A percentile compares a stretch with the other conserved stretches of the same genome.
Conservation (phyloP, 2,797 vertebrate genomes). For the Chaenodraco wilsoni region DNA sequence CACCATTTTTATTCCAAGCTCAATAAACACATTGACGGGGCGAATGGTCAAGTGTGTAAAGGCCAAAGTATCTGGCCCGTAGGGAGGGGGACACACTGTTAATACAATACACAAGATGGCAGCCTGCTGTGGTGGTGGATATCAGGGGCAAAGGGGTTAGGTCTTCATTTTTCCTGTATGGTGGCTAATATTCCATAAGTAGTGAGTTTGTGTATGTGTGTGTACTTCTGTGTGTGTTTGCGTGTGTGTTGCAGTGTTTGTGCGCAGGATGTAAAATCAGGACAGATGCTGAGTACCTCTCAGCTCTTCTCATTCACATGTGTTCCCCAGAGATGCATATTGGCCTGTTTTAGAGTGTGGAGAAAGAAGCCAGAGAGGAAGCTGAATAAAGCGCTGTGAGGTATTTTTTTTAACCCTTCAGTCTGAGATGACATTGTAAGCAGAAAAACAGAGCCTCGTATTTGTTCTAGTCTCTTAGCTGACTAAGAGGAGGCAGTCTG, state of each 20-base stretch:
- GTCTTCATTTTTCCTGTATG: constrained; percentile 25
- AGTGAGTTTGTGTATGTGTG: constrained; percentile 39
- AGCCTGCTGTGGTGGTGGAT: constrained; percentile 33
- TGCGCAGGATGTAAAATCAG: constrained; percentile 59
- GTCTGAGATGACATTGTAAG: constrained; percentile 32
- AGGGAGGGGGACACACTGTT: constrained; percentile 27
- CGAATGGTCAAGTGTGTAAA: constrained; percentile 39
- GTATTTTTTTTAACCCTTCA: constrained; percentile 45
- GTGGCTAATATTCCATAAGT: constrained; percentile 49
- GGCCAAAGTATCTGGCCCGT: not conserved
- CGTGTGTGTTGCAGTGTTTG: constrained; percentile 24
- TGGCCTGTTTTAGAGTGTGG: constrained; percentile 62
- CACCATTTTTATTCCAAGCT: constrained; percentile 55
- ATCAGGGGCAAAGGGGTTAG: not conserved
- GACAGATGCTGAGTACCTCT: constrained; percentile 65
- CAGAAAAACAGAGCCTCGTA: constrained; percentile 16
- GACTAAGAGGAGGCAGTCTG: constrained; percentile 32
- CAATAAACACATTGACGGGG: constrained; percentile 43
- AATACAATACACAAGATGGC: constrained; percentile 18
- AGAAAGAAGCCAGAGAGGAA: constrained; percentile 37
- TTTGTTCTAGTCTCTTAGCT: constrained; percentile 28
- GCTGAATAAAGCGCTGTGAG: constrained; percentile 8
- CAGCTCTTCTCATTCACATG: constrained; percentile 64
- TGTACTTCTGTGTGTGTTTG: constrained; percentile 16
- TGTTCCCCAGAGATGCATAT: constrained; percentile 64